A percentile compares a stretch with the other conserved stretches of the same genome.
Evolutionary conservation across 2,797 vertebrate species (phyloP).

Genomic region (Enteromius argenteus): DNA sequence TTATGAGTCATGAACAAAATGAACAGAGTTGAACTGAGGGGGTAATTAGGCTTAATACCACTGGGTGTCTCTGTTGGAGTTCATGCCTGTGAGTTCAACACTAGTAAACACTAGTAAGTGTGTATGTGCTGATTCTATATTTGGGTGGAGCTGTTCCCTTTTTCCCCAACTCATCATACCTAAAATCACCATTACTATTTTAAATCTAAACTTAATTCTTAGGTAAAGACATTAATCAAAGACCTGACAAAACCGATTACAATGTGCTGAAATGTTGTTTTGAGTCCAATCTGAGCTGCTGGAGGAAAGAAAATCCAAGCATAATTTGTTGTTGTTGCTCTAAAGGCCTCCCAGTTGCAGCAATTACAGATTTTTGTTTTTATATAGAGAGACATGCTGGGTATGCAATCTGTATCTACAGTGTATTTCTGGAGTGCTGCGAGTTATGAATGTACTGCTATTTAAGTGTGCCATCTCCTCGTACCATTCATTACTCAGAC

Average conservation of each 20-base stretch:
- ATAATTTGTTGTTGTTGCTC: slow-evolving; percentile 5
- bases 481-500: slow-evolving; percentile 19
- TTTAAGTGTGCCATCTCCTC: slow-evolving; percentile 9
- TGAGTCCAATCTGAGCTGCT: not conserved
- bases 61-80: slow-evolving; percentile 49
- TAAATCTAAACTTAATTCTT: not conserved
- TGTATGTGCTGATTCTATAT: not conserved
- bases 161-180: not conserved
- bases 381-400: slow-evolving; percentile 14
- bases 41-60: slow-evolving; percentile 12
- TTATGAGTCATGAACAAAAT: not conserved
- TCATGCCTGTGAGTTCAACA: not conserved
- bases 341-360: slow-evolving; percentile 3
- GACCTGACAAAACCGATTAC: not conserved
- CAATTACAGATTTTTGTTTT: not conserved
- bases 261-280: not conserved
- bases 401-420: slow-evolving; percentile 10
- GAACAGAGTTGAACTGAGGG: not conserved
- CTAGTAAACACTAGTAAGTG: not conserved
- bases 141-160: not conserved
- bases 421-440: not conserved
- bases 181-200: not conserved
- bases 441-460: slow-evolving; percentile 7
- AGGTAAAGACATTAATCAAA: not conserved
- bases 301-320: not conserved